Conservation (phyloP, 1,140 invertebrate species). For the Steinernema khuongi region DNA sequence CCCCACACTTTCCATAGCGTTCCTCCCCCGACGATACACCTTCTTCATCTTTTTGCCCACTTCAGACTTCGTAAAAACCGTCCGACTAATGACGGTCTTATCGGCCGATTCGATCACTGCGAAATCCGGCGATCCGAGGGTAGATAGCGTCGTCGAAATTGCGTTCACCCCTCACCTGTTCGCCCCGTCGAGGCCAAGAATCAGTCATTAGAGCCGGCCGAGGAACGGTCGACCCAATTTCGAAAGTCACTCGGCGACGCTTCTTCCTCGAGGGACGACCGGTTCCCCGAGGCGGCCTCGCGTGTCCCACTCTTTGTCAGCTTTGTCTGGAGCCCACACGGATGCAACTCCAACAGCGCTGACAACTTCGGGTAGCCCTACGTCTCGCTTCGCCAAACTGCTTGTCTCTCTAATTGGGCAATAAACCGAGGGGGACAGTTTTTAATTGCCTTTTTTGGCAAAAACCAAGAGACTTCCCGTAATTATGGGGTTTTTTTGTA, state of each 20-base stretch:
- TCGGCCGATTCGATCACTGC: constrained; percentile 16
- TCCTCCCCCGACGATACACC: too few relatives aligned
- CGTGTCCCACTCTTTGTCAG: background rate
- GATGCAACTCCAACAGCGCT: too few relatives aligned
- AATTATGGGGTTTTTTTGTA: too few relatives aligned
- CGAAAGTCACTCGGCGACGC: constrained; percentile 15
- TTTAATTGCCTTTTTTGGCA: too few relatives aligned
- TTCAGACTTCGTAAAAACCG: background rate
- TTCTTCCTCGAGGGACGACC: constrained; percentile 6
- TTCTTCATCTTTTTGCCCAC: too few relatives aligned
- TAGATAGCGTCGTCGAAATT: constrained; percentile 52
- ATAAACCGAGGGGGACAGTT: too few relatives aligned
- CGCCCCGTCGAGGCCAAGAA: background rate
- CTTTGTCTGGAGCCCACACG: too few relatives aligned
- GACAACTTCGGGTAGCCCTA: too few relatives aligned
- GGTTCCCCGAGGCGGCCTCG: background rate
- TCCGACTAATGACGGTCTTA: background rate
- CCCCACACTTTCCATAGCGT: too few relatives aligned
- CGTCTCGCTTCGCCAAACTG: too few relatives aligned
- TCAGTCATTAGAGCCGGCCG: constrained; percentile 59
- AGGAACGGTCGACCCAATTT: constrained; percentile 32
- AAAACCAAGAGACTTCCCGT: too few relatives aligned
- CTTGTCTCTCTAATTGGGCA: too few relatives aligned
- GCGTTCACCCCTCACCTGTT: background rate
- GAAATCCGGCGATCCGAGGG: constrained; percentile 24